Percentiles rank a stretch among this genome's conserved stretches.
Conservation (phyloP, 2,797 vertebrate species). For the Enteromius radiatus region DNA sequence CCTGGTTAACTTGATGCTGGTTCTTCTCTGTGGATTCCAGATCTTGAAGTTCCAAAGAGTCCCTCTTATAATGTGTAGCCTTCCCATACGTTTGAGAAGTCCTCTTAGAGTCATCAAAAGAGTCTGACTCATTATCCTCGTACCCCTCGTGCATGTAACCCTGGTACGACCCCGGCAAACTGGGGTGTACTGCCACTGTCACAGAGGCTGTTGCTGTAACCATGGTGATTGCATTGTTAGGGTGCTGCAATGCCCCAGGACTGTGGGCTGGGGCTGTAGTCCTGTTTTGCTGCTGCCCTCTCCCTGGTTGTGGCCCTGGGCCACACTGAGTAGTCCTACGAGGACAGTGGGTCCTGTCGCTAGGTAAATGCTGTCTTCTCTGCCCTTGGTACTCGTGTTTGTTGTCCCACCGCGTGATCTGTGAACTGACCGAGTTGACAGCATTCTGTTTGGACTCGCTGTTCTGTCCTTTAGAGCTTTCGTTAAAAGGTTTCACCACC, state of each 20-base stretch:
- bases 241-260: conserved; percentile 68
- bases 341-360: conserved; percentile 72
- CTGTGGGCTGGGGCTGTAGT: conserved; percentile 78
- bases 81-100: conserved; percentile 64
- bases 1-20: conserved; percentile 71
- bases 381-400: conserved; percentile 68
- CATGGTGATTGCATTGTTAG: conserved; percentile 82
- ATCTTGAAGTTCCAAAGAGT: conserved; percentile 85
- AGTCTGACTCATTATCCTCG: conserved; percentile 78
- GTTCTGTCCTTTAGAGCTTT: conserved; percentile 76
- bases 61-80: conserved; percentile 62
- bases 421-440: conserved; percentile 70
- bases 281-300: conserved; percentile 79
- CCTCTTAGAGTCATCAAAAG: conserved; percentile 78
- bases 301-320: conserved; percentile 72
- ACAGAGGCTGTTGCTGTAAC: conserved; percentile 93
- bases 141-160: conserved; percentile 86
- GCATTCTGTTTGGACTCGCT: conserved; percentile 64
- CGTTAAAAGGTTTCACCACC: conserved; percentile 91
- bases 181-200: conserved; percentile 91
- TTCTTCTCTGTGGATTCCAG: conserved; percentile 73
- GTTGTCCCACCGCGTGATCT: conserved; percentile 70
- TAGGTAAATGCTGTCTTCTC: conserved; percentile 72
- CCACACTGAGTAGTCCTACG: conserved; percentile 80
- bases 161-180: conserved; percentile 86